These are phyloP conservation scores for Murina feae DNA, from an alignment of 2,113 vertebrate species.

Conservation along the genomic window DNA sequence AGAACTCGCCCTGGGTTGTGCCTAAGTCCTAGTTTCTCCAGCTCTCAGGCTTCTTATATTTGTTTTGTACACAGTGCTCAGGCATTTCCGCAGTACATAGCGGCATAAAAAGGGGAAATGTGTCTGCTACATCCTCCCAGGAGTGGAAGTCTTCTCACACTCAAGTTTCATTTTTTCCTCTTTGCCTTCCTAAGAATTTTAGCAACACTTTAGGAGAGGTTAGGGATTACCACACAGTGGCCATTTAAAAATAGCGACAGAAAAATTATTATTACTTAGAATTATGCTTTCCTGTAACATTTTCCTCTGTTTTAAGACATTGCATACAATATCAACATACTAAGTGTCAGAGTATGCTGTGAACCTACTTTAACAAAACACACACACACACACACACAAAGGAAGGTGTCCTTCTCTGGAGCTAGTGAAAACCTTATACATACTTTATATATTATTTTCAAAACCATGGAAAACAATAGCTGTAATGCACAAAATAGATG, in stretches of 20 bases:
- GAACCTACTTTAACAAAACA: not conserved
- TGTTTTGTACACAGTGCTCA: not conserved
- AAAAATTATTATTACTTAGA: not conserved
- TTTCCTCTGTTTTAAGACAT: not conserved
- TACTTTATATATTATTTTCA: not conserved
- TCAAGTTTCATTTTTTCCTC: not conserved
- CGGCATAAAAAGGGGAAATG: not conserved
- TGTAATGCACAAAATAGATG: not conserved
- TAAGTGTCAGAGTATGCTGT: not conserved
- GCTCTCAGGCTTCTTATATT: not conserved
- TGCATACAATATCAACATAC: not conserved
- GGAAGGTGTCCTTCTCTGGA: not conserved
- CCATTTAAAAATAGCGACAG: not conserved
- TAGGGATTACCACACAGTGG: not conserved
- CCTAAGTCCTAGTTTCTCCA: not conserved
- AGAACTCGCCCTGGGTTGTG: rapidly evolving
- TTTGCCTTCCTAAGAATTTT: not conserved
- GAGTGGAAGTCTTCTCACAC: not conserved
- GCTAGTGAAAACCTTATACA: not conserved
- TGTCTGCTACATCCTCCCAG: not conserved
- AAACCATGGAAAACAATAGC: not conserved
- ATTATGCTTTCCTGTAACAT: not conserved
- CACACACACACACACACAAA: not conserved
- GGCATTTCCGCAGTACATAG: not conserved
- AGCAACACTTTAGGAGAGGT: not conserved